These are phyloP conservation scores for Ophiodon elongatus DNA, from an alignment of 2,113 vertebrate species.

Conservation along the genomic window DNA sequence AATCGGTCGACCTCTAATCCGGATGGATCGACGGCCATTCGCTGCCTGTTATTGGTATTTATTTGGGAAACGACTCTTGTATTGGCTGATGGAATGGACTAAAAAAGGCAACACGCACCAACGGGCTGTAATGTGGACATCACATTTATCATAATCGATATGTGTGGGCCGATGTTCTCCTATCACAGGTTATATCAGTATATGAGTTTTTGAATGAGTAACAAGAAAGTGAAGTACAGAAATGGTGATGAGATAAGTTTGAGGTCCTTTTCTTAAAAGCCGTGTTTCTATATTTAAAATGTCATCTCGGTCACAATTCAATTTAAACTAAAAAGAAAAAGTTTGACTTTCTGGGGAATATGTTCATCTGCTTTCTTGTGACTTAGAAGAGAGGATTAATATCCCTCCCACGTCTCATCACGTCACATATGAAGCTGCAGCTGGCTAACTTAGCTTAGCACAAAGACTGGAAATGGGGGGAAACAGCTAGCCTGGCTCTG, in stretches of 20 bases:
- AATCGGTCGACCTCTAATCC: too few relatives aligned
- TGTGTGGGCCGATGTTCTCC: background rate
- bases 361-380: background rate
- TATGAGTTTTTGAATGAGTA: background rate
- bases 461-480: background rate
- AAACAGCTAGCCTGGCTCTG: too few relatives aligned
- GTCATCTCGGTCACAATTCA: too few relatives aligned
- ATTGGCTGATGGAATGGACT: background rate
- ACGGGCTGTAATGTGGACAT: background rate
- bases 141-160: background rate
- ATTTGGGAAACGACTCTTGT: too few relatives aligned
- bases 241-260: too few relatives aligned
- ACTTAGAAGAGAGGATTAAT: background rate
- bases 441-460: conserved; percentile 1
- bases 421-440: background rate
- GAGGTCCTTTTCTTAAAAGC: too few relatives aligned
- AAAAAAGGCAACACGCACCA: background rate
- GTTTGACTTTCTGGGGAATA: too few relatives aligned
- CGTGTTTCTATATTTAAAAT: too few relatives aligned
- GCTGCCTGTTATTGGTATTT: background rate
- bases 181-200: background rate
- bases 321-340: too few relatives aligned
- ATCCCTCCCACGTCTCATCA: background rate
- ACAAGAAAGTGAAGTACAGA: background rate
- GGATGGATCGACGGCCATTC: too few relatives aligned